phyloP scores from a whole-genome alignment of 1,140 invertebrate genomes.

The Sycophila sp. region DNA sequence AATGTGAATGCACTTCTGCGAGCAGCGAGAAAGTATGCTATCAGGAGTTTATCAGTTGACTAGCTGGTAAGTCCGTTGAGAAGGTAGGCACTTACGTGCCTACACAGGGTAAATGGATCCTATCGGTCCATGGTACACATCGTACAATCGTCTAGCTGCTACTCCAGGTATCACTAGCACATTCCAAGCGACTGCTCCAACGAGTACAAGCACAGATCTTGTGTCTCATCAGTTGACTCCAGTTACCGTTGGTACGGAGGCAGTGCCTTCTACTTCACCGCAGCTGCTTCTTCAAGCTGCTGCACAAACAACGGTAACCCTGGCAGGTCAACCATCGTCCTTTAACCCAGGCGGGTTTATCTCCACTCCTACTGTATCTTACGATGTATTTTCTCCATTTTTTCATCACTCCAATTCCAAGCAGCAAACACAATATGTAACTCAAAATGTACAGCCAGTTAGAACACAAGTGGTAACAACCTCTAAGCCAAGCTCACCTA shows the following conservation, averaged over 20 bases:
- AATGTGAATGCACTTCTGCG: neutral
- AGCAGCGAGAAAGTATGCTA: constrained; percentile 5
- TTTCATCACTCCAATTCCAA: constrained; percentile 77
- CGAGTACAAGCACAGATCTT: constrained; percentile 69
- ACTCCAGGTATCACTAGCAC: constrained; percentile 69
- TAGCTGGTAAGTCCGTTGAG: constrained; percentile 5
- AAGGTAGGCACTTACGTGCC: constrained; percentile 59
- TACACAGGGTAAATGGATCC: constrained; percentile 74
- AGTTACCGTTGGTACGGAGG: constrained; percentile 57
- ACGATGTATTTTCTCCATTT: constrained; percentile 78
- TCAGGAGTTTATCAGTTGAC: constrained; percentile 30
- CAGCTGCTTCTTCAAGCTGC: constrained; percentile 73
- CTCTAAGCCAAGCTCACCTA: constrained; percentile 68
- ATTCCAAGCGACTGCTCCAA: constrained; percentile 54
- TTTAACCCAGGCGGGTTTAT: constrained; percentile 77
- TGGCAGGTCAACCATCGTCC: constrained; percentile 72
- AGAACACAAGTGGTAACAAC: constrained; percentile 65
- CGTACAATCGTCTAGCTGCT: constrained; percentile 75
- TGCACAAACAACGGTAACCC: constrained; percentile 70
- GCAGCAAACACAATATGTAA: constrained; percentile 69
- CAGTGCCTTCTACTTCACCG: constrained; percentile 69
- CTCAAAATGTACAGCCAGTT: constrained; percentile 69
- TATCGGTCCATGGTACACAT: constrained; percentile 81
- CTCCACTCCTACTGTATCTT: constrained; percentile 72
- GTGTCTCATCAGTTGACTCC: constrained; percentile 71